Conservation (phyloP, 1,140 invertebrate genomes). For the Brachionus rubens region DNA sequence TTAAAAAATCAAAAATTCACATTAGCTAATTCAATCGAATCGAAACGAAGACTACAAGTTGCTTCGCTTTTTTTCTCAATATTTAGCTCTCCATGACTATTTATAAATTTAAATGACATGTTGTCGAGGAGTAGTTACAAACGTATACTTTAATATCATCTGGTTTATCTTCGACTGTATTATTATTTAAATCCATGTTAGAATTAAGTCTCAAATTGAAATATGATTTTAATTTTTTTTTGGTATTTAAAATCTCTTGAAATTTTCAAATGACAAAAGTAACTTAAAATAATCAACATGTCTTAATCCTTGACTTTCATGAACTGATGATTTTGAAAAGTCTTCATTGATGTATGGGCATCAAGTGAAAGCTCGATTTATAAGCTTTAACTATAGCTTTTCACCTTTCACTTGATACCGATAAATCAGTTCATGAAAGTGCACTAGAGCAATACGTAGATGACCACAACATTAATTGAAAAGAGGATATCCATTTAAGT, state of each 20-base stretch:
- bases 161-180: neutral
- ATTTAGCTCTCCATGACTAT: constrained; percentile 87
- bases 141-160: neutral
- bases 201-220: neutral
- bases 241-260: neutral
- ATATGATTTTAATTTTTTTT: neutral
- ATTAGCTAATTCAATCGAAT: constrained; percentile 91
- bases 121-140: constrained; percentile 59
- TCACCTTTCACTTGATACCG: too few species aligned
- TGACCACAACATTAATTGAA: too few species aligned
- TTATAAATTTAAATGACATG: constrained; percentile 92
- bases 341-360: too few species aligned
- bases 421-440: too few species aligned
- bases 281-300: too few species aligned
- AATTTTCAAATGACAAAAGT: neutral
- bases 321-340: too few species aligned
- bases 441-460: too few species aligned
- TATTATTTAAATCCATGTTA: constrained; percentile 9
- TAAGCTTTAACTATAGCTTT: too few species aligned
- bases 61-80: constrained; percentile 92
- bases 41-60: constrained; percentile 90
- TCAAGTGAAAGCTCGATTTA: too few species aligned
- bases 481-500: too few species aligned
- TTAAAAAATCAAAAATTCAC: too few species aligned
- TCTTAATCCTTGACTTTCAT: too few species aligned